Evolutionary conservation across 1,140 invertebrate species (phyloP).

Genomic region (Eumeta japonica): DNA sequence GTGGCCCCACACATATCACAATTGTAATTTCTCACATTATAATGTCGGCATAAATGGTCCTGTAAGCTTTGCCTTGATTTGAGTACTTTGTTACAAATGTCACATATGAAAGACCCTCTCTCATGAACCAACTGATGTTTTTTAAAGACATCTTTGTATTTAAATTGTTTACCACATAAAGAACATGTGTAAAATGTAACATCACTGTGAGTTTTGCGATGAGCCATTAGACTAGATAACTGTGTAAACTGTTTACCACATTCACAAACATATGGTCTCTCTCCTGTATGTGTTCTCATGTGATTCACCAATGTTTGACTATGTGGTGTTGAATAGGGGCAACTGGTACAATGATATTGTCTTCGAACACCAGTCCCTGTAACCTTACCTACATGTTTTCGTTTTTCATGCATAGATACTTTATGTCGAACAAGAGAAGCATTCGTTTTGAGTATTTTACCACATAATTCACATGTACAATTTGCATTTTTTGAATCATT

Average conservation of each 20-base stretch:
- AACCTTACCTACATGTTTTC: slow-evolving; percentile 35
- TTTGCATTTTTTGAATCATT: neutral
- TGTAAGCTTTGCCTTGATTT: slow-evolving; percentile 44
- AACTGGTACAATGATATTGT: slow-evolving; percentile 43
- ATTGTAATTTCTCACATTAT: slow-evolving; percentile 48
- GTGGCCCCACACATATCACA: slow-evolving; percentile 52
- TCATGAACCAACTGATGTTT: slow-evolving; percentile 45
- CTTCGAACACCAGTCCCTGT: slow-evolving; percentile 38
- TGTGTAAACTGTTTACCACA: slow-evolving; percentile 63
- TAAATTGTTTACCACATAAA: slow-evolving; percentile 64
- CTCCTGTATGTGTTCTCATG: slow-evolving; percentile 56
- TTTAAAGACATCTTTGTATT: slow-evolving; percentile 49
- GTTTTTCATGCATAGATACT: slow-evolving; percentile 34
- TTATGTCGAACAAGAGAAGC: slow-evolving; percentile 28
- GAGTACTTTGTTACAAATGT: slow-evolving; percentile 36
- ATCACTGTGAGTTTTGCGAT: slow-evolving; percentile 53
- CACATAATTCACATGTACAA: slow-evolving; percentile 28
- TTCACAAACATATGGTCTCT: slow-evolving; percentile 56
- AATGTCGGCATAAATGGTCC: slow-evolving; percentile 47
- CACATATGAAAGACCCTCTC: slow-evolving; percentile 28
- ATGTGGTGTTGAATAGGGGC: slow-evolving; percentile 45
- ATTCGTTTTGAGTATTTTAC: slow-evolving; percentile 32
- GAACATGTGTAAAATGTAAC: slow-evolving; percentile 59
- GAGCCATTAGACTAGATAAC: slow-evolving; percentile 47
- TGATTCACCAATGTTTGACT: slow-evolving; percentile 52